Conservation (phyloP, 2,797 vertebrate genomes). For the Otolemur crassicaudatus region DNA sequence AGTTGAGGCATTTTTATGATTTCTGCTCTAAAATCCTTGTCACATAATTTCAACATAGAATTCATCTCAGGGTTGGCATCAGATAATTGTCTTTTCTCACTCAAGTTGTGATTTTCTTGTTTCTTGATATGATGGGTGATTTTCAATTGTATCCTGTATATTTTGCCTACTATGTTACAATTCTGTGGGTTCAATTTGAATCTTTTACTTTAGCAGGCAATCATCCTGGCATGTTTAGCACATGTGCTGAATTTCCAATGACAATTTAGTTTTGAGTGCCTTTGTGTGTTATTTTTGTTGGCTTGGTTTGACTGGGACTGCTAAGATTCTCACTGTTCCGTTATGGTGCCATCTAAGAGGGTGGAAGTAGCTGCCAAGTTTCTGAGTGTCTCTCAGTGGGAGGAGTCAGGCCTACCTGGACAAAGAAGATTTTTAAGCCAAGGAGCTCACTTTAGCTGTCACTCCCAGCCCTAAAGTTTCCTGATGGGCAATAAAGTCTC, state of each 20-base stretch:
- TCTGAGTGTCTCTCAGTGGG: background rate
- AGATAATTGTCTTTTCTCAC: background rate
- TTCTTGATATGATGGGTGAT: background rate
- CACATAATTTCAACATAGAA: background rate
- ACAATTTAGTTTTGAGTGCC: background rate
- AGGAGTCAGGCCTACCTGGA: background rate
- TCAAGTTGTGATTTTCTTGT: background rate
- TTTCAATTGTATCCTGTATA: background rate
- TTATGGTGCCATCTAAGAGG: too few relatives aligned
- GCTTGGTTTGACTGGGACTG: background rate
- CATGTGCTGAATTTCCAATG: background rate
- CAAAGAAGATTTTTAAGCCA: background rate
- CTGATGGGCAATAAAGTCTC: background rate
- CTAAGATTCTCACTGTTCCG: background rate
- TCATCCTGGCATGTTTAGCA: background rate
- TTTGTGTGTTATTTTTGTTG: background rate
- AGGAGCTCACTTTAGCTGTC: background rate
- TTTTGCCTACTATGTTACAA: background rate
- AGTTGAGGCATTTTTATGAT: background rate
- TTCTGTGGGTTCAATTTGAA: background rate
- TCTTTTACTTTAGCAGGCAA: background rate
- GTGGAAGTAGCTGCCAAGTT: accelerated
- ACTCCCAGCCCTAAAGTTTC: background rate
- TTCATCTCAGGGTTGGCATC: background rate
- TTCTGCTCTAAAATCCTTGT: background rate